Base-by-base conservation (phyloP, 2,797 vertebrate species). In the Bradypodion pumilum region DNA sequence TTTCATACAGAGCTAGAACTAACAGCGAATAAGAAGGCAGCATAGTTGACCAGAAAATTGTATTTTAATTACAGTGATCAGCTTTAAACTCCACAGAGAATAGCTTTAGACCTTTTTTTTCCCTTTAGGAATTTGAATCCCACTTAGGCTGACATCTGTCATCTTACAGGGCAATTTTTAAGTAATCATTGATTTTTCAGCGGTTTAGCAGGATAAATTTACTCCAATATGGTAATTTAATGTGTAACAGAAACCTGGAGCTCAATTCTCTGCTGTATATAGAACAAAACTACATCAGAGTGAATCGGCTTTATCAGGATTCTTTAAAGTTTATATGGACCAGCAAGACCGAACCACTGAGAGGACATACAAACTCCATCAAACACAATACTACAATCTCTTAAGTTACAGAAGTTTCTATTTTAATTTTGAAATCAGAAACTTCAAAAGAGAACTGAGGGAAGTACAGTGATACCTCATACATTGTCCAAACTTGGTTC, bases 11-110 rank as follows among this genome's bases (percentile, higher is more conserved):
- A 70, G 21, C 21, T 27, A 1, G 68, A 70, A 23, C 21, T 49
- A 37, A 83, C 56, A 46, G 44, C 29, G 59, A 1, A 6, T 52
- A 62, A 32, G 46, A 85, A 40, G 5, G 59, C 59, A 9, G 29
- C 52, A 74, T 32, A 60, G 8, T 13, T 37, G 32, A 62, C 10
- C 32, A 63, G 56, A 68, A 46, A 40, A 74, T 69, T 73, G 35
- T 37, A 70, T 63, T 44, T 59, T 27, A 81, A 83, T 79, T 85
- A 86, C 89, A 91, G 85, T 56, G 15, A 82, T 84, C 42, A 74
- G 37, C 75, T 37, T 68, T 8, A 65, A 62, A 79, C 69, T 56
- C 32, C 8, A 8, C 21, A 25, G 62, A 37, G 8, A 81, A 5
- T 3, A 68, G 46, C 73, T 59, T 35, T 66, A 49, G 49, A 37